Evolutionary conservation across 2,888 invertebrate species (phyloP), one percentile per base, ranked within the genome.

Genomic region (Timema cristinae): DNA sequence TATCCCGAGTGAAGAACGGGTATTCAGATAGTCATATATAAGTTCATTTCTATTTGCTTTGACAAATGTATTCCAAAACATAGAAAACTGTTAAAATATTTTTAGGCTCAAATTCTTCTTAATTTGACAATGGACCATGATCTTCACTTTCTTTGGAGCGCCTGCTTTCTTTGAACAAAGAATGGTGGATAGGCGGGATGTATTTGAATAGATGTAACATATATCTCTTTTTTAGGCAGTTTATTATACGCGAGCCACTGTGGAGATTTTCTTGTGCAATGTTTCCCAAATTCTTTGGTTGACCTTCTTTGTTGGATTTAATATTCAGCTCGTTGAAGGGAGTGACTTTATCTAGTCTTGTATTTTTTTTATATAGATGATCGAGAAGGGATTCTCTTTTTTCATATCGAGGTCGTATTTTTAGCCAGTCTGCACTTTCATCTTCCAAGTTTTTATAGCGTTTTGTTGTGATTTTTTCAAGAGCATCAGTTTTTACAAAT

Each of bases 261-360:
- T 63, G 48, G 48, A 63, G 63, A 11, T 63, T 16, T 32, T 63
- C 63, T 13, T 63, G 47, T 47, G 48, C 13, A 63, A 63, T 63
- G 32, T 32, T 32, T 48, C 63, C 63, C 9, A 32, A 63, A 63
- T 13, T 63, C 13, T 10, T 8, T 8, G 63, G 63, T 63, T 32
- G 7, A 63, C 63, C 47, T 2, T 32, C 10, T 2, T 63, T 63
- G 32, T n/a, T 63, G 11, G 63, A 16, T 8, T 63, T 9, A 13
- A 63, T 7, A 32, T 48, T 11, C 63, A 63, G 47, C 9, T 63
- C 16, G 47, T 1, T 32, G 47, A 32, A 63, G 63, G 63, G 47
- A 6, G 48, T 6, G 7, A 32, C 9, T 11, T 63, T 13, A 63
- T 13, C 48, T 32, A 15, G 13, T 63, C n/a, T n/a, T n/a, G n/a